phyloP scores from a whole-genome alignment of 2,113 vertebrate genomes.

The Hemicordylus capensis region DNA sequence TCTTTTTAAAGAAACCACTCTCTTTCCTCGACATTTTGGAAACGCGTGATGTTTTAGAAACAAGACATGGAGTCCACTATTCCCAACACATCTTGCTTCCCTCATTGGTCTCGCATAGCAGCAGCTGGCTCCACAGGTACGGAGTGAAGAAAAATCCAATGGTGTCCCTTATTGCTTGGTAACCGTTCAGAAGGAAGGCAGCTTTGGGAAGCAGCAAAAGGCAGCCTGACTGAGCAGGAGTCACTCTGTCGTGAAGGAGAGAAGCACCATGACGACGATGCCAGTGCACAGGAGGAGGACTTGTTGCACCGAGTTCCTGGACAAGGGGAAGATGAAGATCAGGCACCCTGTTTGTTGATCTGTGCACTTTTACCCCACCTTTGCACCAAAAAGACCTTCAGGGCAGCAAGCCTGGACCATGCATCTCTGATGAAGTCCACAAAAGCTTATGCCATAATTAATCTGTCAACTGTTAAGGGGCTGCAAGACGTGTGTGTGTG shows the following conservation, averaged over 20 bases:
- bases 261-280: slow-evolving; percentile 89
- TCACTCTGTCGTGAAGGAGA: slow-evolving; percentile 82
- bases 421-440: no score
- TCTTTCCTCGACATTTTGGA: slow-evolving; percentile 37
- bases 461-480: no score
- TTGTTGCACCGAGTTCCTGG: slow-evolving; percentile 89
- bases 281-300: slow-evolving; percentile 88
- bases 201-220: slow-evolving; percentile 54
- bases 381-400: neutral
- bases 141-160: slow-evolving; percentile 46
- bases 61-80: slow-evolving; percentile 56
- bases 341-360: neutral
- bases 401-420: no score
- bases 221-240: slow-evolving; percentile 40
- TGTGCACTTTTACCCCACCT: neutral
- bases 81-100: slow-evolving; percentile 44
- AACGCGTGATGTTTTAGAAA: slow-evolving; percentile 56
- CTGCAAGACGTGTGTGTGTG: no score
- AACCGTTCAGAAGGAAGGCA: slow-evolving; percentile 56
- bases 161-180: slow-evolving; percentile 73
- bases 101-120: slow-evolving; percentile 55
- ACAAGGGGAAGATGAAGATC: slow-evolving; percentile 13
- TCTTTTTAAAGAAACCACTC: neutral
- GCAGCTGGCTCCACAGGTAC: slow-evolving; percentile 56
- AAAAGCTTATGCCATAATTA: no score